Evolutionary conservation across 2,113 vertebrate species (phyloP).

Genomic region (Nycticryphes semicollaris): DNA sequence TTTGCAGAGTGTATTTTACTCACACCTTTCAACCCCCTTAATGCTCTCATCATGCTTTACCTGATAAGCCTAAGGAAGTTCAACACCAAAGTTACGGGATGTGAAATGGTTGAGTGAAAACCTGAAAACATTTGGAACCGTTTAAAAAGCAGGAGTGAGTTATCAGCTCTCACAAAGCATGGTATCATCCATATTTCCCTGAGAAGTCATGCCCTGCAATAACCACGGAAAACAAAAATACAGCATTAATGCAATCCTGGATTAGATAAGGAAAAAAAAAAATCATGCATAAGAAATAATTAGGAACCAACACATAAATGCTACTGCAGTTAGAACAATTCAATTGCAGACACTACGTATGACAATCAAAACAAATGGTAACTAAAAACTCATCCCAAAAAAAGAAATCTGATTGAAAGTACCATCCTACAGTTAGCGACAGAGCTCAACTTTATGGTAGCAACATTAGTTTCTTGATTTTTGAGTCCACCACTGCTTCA

Average conservation of each 20-base stretch:
- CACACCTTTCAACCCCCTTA: neutral
- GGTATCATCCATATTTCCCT: constrained; percentile 45
- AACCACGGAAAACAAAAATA: neutral
- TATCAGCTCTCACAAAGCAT: neutral
- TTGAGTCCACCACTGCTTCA: neutral
- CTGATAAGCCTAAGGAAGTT: neutral
- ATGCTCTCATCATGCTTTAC: neutral
- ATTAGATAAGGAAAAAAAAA: neutral
- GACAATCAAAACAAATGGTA: neutral
- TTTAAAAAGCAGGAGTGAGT: constrained; percentile 13
- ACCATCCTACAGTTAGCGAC: neutral
- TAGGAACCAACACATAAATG: neutral
- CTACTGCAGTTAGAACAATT: neutral
- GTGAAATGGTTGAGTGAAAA: constrained; percentile 4
- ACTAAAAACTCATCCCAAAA: neutral
- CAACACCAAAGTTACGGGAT: neutral
- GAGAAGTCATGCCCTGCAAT: constrained; percentile 48
- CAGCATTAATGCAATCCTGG: neutral
- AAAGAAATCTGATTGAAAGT: neutral
- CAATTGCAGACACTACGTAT: neutral
- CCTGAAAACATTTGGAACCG: neutral
- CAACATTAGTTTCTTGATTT: neutral
- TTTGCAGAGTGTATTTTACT: neutral
- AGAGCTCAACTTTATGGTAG: neutral
- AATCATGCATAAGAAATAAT: neutral